These are phyloP conservation scores for Bufo bufo DNA, from an alignment of 2,113 vertebrate species.

Conservation along the genomic window DNA sequence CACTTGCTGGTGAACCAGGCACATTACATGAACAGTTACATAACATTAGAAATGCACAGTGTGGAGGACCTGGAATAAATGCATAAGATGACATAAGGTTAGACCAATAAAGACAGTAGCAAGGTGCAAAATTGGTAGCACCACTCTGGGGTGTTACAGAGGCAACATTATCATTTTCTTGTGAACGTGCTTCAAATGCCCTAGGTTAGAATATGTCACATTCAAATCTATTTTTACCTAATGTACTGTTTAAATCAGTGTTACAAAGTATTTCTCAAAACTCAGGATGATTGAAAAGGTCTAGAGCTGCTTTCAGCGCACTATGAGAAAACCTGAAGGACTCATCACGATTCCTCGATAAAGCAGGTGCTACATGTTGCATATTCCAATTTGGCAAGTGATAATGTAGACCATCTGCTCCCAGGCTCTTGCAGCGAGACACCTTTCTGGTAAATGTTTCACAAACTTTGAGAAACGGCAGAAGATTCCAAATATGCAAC, in stretches of 20 bases:
- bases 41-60: too few relatives aligned
- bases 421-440: background rate
- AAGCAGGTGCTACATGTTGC: conserved; percentile 26
- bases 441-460: conserved; percentile 6
- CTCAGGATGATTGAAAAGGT: background rate
- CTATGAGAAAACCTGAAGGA: background rate
- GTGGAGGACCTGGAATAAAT: too few relatives aligned
- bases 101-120: too few relatives aligned
- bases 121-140: too few relatives aligned
- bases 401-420: conserved; percentile 24
- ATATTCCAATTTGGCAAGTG: conserved; percentile 14
- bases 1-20: too few relatives aligned
- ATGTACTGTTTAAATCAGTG: background rate
- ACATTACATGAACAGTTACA: too few relatives aligned
- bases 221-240: background rate
- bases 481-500: background rate
- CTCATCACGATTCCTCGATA: background rate
- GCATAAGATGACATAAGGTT: too few relatives aligned
- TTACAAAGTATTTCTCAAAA: background rate
- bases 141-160: background rate
- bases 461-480: background rate
- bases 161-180: background rate
- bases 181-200: background rate
- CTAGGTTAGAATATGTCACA: background rate
- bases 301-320: background rate